Base-by-base conservation (phyloP, 2,888 invertebrate genomes). In the Hydrotaea cyrtoneurina region DNA sequence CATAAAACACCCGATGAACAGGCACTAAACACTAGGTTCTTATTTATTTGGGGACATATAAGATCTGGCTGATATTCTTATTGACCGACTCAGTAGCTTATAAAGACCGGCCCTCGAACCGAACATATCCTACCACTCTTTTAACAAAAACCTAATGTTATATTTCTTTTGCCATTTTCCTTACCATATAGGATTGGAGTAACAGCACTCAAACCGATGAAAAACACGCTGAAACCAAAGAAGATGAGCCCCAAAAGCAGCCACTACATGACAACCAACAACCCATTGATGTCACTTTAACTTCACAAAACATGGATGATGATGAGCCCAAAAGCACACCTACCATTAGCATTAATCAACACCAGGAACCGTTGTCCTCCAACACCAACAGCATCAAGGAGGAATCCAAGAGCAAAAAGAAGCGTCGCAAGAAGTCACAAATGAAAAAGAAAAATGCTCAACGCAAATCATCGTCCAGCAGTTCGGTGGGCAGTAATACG, bases 401-500 rank as follows among this genome's bases (percentile, higher is more conserved):
- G 71, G 92, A 92, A 64, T 89, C 89, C 13, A 92, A 92, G 75
- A 96, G 96, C 90, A 97, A 96, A 90, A 95, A 96, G 91, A 96
- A 96, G 91, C 95, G 96, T 78, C 95, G 96, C 87, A 95, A 96
- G 93, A 96, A 95, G 93, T 95, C 95, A 46, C 94, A 95, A 87
- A 95, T 96, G 92, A 96, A 96, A 92, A 96, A 96, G 93, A 97
- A 96, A 91, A 95, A 96, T 88, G 93, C 94, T 0, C 95, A 95
- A 89, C 94, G 96, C 80, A 96, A 96, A 89, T 94, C 95, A 0
- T 94, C 95, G 4, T 89, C 91, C 74, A 89, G 93, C 90, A 90
- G 92, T 87, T 92, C 90, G 31, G 86, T 90, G n/a, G 91, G 91
- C 82, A 92, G 92, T 82, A 88, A 85, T 64, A 85, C 90, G 13